Evolutionary conservation across 2,113 vertebrate species (phyloP).

Genomic region (Grammomys dolichurus): DNA sequence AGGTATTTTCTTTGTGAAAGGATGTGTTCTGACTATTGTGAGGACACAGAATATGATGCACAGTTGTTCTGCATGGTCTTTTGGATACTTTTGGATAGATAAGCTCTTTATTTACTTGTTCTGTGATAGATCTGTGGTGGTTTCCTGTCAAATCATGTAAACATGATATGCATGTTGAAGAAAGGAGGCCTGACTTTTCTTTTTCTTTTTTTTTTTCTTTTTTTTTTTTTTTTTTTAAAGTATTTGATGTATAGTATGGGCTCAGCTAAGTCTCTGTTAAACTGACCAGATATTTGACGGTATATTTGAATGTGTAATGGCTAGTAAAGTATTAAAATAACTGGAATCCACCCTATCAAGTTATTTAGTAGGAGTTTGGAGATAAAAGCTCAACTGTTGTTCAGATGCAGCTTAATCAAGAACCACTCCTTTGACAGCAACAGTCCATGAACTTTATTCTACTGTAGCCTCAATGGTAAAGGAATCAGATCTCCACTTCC

Average conservation of each 20-base stretch:
- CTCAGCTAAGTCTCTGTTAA: conserved; percentile 33
- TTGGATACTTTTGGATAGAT: not conserved
- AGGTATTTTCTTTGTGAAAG: not conserved
- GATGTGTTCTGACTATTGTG: not conserved
- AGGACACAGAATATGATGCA: not conserved
- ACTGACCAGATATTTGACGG: not conserved
- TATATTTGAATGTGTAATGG: conserved; percentile 26
- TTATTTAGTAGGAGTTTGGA: not conserved
- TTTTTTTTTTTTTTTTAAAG: not conserved
- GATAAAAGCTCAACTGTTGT: not conserved
- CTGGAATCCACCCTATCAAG: not conserved
- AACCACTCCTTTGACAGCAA: not conserved
- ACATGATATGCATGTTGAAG: not conserved
- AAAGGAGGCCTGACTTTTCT: not conserved
- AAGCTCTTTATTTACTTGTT: not conserved
- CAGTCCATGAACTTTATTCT: not conserved
- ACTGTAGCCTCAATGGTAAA: not conserved
- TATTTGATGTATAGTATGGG: not conserved
- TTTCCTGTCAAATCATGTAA: conserved; percentile 19
- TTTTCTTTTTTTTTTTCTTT: not conserved
- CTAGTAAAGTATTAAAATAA: not conserved
- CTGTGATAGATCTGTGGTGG: not conserved
- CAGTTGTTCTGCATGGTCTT: not conserved
- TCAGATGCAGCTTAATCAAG: not conserved
- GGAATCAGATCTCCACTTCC: not conserved